Percentiles rank a stretch among this genome's conserved stretches.
Conservation (phyloP, 2,888 invertebrate species). For the Quadroppia sp. region DNA sequence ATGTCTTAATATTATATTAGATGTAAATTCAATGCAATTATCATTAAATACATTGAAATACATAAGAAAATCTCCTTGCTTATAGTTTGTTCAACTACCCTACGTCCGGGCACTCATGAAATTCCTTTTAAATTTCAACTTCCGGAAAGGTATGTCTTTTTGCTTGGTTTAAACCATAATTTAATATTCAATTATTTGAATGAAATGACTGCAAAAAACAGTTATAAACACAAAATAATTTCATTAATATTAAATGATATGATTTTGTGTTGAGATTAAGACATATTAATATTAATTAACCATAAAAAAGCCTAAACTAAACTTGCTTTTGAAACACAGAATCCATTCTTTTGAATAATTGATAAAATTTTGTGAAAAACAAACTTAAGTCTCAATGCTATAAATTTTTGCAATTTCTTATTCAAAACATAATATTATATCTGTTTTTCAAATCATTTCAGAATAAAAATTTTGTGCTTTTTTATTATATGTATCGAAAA, state of each 20-base stretch:
- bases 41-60: neutral
- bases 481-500: too few species aligned
- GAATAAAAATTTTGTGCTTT: too few species aligned
- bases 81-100: slow-evolving; percentile 11
- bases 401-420: too few species aligned
- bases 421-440: too few species aligned
- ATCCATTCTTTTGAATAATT: too few species aligned
- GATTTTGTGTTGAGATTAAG: too few species aligned
- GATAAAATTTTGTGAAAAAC: too few species aligned
- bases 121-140: slow-evolving; percentile 55
- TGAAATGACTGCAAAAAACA: neutral
- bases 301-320: too few species aligned
- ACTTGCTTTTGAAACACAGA: too few species aligned
- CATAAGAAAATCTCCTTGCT: neutral
- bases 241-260: neutral
- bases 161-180: neutral
- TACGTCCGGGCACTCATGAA: slow-evolving; percentile 53
- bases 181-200: neutral
- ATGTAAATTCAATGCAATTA: neutral
- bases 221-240: neutral
- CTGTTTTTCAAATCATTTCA: too few species aligned
- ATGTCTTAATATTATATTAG: neutral
- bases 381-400: too few species aligned
- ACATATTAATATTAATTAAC: too few species aligned
- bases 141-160: slow-evolving; percentile 52